A percentile compares a stretch with the other conserved stretches of the same genome.
Evolutionary conservation across 2,113 vertebrate species (phyloP).

Genomic region (Pitta sordida): DNA sequence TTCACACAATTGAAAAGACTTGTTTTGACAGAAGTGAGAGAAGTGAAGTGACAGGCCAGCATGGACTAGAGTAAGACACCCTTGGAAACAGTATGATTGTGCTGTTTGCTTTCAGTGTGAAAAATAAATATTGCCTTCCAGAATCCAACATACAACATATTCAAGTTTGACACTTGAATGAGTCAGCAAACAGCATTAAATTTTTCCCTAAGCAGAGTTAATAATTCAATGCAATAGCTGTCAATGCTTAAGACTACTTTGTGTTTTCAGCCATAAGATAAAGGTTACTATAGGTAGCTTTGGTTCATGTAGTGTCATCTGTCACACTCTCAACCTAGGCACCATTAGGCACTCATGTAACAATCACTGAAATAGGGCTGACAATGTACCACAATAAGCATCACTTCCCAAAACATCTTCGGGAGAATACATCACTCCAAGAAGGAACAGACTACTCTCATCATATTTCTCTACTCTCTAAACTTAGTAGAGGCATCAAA

Average conservation of each 20-base stretch:
- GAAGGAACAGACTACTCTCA: neutral
- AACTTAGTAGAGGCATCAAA: neutral
- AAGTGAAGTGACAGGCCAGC: neutral
- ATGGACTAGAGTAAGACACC: neutral
- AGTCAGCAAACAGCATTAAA: neutral
- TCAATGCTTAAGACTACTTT: neutral
- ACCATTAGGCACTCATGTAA: neutral
- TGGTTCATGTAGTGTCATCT: neutral
- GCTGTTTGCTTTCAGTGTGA: neutral
- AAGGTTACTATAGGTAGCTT: neutral
- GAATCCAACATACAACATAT: neutral
- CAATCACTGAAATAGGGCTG: neutral
- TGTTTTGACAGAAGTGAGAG: neutral
- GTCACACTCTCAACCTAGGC: neutral
- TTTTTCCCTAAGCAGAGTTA: neutral
- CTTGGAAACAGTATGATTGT: neutral
- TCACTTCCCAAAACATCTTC: neutral
- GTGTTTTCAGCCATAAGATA: neutral
- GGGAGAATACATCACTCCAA: neutral
- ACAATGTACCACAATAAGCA: neutral
- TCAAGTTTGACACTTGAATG: neutral
- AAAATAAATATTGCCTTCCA: neutral
- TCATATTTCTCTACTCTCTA: neutral
- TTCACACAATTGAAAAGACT: neutral
- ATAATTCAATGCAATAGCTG: neutral